Evolutionary conservation across 2,797 vertebrate species (phyloP), one percentile per base, ranked within the genome.

Genomic region (Oophaga sylvatica): DNA sequence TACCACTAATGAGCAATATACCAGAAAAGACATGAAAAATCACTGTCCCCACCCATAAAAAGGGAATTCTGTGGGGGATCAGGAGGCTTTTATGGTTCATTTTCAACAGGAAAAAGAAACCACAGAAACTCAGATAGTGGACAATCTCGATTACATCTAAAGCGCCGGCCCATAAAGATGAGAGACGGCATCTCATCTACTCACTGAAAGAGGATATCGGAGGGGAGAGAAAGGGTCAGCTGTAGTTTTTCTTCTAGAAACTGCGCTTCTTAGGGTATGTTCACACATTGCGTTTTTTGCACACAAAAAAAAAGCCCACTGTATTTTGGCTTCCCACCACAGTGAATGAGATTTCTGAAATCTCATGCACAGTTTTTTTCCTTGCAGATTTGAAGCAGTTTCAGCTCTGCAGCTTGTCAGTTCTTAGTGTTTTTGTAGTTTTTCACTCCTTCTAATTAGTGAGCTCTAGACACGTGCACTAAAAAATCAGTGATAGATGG

Each of bases 1-100:
- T 56, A 77, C 63, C 8, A 20, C 41, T 76, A 35, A 63, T 65
- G 70, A 82, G n/a, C 63, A 80, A 79, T 84, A 45, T 35, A 22
- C 75, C 78, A 60, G 11, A 60, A 22, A 1, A 35, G 56, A 22
- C 4, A 13, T 76, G 6, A 35, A 41, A 56, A 26, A 65, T n/a
- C 80, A 26, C 80, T 81, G 35, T 48, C 80, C 8, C 80, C 80
- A 26, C 62, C 80, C 80, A n/a, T 19, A 2, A 1, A 16, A 16
- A 26, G 10, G 31, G 63, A 26, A 45, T 45, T 65, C 15, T 48
- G 22, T 16, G 0, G 41, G 62, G n/a, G 11, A 62, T 80, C 57
- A 22, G 2, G 29, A 20, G 15, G 35, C 78, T 80, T 22, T 62
- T 45, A 41, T 80, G 35, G 26, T 19, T 20, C 16, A 7, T 35